Evolutionary conservation across 2,797 vertebrate species (phyloP), one percentile per base, ranked within the genome.

Genomic region (Pangasius krempfi): DNA sequence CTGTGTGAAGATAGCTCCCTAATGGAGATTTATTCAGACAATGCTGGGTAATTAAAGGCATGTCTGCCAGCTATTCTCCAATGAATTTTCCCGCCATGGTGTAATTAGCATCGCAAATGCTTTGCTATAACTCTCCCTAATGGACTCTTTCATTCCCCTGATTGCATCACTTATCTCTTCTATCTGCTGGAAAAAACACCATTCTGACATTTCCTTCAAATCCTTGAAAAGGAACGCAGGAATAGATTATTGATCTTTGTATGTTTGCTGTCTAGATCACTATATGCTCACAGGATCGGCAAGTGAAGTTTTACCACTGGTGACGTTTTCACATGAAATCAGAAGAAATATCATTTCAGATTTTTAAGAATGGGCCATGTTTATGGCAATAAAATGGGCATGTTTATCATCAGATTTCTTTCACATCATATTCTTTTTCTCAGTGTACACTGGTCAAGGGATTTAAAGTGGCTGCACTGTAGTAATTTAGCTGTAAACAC

Each of bases 21-120:
- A 89, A 91, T 90, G 62, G 37, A 86, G 66, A 83, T 91, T 86
- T 76, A 89, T 79, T n/a, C 62, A 20, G 8, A 52, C 58, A 86
- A 68, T 30, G 52, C 33, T 85, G 79, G 25, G 79, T 88, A 89
- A 91, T 89, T 84, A 91, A 84, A 83, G 60, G 40, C 60, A 47
- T 47, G 60, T 64, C 81, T 83, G 58, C 25, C 81, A 83, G 81
- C 60, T 83, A 64, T 66, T 83, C 81, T 47, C 81, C 58, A 7
- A 83, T 81, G 20, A 86, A 87, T 68, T 84, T 68, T 56, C 50
- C 85, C 78, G 2, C 58, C 18, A 64, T 75, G 86, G 54, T 84
- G 56, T 88, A 89, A 91, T 89, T 81, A 86, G 86, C 89, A 72
- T 75, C 27, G 18, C 47, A 27, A 40, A 85, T 56, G 76, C 84